Percentiles rank a stretch among this genome's conserved stretches.
These are phyloP conservation scores for Drosophila bifasciata DNA, from an alignment of 1,140 invertebrate genomes.

Conservation along the genomic window DNA sequence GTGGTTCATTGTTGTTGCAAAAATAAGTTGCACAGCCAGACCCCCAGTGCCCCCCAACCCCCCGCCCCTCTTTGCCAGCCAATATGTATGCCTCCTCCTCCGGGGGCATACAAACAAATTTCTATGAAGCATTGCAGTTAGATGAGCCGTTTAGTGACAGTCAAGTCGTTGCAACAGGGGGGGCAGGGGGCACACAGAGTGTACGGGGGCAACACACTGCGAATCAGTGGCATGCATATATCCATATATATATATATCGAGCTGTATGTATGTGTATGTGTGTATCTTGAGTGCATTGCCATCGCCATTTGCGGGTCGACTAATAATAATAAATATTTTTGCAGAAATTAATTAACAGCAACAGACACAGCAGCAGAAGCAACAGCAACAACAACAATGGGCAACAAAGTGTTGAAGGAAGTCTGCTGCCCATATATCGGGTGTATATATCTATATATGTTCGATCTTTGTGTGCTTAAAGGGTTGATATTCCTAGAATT, in stretches of 20 bases:
- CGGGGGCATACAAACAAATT: slow-evolving; percentile 69
- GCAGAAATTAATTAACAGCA: slow-evolving; percentile 76
- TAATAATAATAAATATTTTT: slow-evolving; percentile 82
- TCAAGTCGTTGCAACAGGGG: slow-evolving; percentile 58
- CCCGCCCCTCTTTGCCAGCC: slow-evolving; percentile 8
- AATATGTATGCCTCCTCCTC: slow-evolving; percentile 32
- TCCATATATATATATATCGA: slow-evolving; percentile 30
- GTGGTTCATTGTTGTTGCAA: slow-evolving; percentile 73
- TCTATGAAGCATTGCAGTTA: slow-evolving; percentile 83
- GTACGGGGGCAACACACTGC: too few species aligned
- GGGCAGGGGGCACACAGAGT: too few species aligned
- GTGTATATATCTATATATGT: slow-evolving; percentile 1
- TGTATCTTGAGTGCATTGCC: slow-evolving; percentile 52
- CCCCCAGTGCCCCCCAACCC: background rate
- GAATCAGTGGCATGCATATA: slow-evolving; percentile 58
- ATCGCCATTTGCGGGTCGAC: slow-evolving; percentile 58
- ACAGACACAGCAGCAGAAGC: slow-evolving; percentile 28
- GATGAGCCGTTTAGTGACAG: slow-evolving; percentile 83
- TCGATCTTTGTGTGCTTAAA: too few species aligned
- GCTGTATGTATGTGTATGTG: slow-evolving; percentile 9
- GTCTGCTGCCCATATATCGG: slow-evolving; percentile 25
- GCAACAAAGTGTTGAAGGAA: slow-evolving; percentile 58
- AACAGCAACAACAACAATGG: slow-evolving; percentile 35
- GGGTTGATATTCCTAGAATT: too few species aligned
- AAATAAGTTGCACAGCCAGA: slow-evolving; percentile 67